A percentile compares a stretch with the other conserved stretches of the same genome.
Evolutionary conservation across 2,888 invertebrate genomes (phyloP).

Genomic region (Elgonia sp.): DNA sequence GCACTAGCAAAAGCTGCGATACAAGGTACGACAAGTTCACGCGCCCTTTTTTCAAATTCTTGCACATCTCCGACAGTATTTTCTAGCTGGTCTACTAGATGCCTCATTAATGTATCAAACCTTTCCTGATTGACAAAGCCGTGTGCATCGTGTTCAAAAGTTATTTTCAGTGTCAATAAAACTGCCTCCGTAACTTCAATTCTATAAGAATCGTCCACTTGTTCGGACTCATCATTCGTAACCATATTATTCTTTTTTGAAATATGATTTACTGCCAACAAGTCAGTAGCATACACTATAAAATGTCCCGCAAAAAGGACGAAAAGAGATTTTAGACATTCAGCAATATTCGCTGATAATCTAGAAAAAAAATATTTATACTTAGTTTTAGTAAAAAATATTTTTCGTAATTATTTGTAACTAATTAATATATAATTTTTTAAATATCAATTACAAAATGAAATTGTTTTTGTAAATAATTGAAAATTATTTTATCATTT

Average conservation of each 20-base stretch:
- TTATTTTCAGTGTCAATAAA: slow-evolving; percentile 91
- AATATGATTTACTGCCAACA: slow-evolving; percentile 91
- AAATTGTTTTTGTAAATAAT: too few species aligned
- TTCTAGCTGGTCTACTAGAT: slow-evolving; percentile 95
- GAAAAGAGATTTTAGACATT: slow-evolving; percentile 94
- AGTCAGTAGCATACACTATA: slow-evolving; percentile 92
- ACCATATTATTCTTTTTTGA: slow-evolving; percentile 87
- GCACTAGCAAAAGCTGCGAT: slow-evolving; percentile 94
- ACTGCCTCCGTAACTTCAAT: slow-evolving; percentile 90
- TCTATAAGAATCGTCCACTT: slow-evolving; percentile 86
- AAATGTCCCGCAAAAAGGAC: slow-evolving; percentile 96
- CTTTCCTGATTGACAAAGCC: slow-evolving; percentile 94
- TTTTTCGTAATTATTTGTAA: too few species aligned
- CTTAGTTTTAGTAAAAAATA: too few species aligned
- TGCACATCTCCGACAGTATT: slow-evolving; percentile 91
- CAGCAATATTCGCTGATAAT: slow-evolving; percentile 92
- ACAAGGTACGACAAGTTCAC: slow-evolving; percentile 91
- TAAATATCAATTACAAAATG: too few species aligned
- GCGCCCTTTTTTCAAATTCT: slow-evolving; percentile 89
- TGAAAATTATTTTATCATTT: not conserved
- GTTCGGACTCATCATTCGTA: slow-evolving; percentile 85
- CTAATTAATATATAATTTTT: too few species aligned
- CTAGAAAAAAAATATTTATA: slow-evolving; percentile 87
- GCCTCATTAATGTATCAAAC: slow-evolving; percentile 94
- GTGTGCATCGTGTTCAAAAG: slow-evolving; percentile 94